Base-by-base conservation (phyloP, 2,113 vertebrate genomes). In the Phyllostomus discolor region DNA sequence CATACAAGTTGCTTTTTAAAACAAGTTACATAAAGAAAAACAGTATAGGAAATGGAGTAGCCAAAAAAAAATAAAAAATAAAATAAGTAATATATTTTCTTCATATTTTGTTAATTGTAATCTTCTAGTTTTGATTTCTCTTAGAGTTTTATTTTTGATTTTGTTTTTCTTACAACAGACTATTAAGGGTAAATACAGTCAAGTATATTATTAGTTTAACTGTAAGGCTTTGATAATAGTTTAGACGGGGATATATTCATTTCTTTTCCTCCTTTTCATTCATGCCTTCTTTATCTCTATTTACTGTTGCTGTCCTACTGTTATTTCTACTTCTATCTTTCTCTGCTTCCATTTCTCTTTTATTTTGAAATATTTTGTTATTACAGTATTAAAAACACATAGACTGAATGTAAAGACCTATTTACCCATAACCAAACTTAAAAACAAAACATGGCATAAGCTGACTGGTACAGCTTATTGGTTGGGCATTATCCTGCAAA, bases 281-380 rank as follows among this genome's bases (percentile, higher is more conserved):
- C 16, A 43, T 62, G 1, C 1, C 5, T 2, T 4, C 48, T 66
- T 62, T 35, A 50, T 38, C 19, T 67, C 31, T n/a, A 57, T 24
- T 14, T 52, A 10, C 7, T 62, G 1, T 41, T 72, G n/a, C 24
- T 54, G 0, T 28, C 22, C 57, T 48, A 28, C 10, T 9, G 0
- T 50, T 66, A 2, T 76, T 80, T 59, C 31, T 52, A 9, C 17
- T 64, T 80, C 1, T 28, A 12, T 79, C 16, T 46, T 88, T 28
- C 28, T 76, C 6, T 9, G 57, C 50, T 69, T 86, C 31, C 4
- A 11, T 43, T 48, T 73, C n/a, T 67, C 31, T 22, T 72, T 62
- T n/a, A 20, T 20, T 83, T 86, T n/a, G 11, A 66, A 41, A 9
- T 41, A 17, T 78, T 85, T 91, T 41, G 4, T 17, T 57, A 43